Conservation (phyloP, 64 coral and sea anemone species). For the Montipora foliosa region DNA sequence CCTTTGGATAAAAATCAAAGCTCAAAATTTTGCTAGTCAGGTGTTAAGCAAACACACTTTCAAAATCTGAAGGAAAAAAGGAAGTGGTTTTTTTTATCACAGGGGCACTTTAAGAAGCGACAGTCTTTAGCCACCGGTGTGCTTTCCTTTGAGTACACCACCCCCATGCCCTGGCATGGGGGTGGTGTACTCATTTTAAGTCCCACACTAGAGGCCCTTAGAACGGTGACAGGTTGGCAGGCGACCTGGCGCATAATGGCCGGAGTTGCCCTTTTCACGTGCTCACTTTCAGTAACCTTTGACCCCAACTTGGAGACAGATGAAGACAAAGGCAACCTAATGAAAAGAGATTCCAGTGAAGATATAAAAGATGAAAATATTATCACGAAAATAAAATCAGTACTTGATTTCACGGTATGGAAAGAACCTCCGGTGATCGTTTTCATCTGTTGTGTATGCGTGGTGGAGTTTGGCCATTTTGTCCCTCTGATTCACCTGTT, state of each 20-base stretch:
- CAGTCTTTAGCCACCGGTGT: constrained; percentile 52
- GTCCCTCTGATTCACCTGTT: constrained; percentile 40
- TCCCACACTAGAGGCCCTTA: constrained; percentile 14
- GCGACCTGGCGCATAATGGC: constrained; percentile 52
- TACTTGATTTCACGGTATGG: constrained; percentile 49
- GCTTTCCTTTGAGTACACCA: no score
- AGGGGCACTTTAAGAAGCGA: background rate
- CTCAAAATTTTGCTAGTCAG: no score
- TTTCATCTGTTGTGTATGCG: background rate
- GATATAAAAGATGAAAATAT: background rate
- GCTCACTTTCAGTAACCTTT: constrained; percentile 46
- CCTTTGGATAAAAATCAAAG: no score
- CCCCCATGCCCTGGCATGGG: no score
- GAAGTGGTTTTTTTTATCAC: no score
- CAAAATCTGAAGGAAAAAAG: no score
- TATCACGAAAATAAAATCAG: background rate
- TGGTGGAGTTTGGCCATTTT: constrained; percentile 47
- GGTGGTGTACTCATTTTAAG: constrained; percentile 57
- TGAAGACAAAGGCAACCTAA: background rate
- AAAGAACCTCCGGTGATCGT: constrained; percentile 32
- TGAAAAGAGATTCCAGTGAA: background rate
- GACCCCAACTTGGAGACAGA: constrained; percentile 31
- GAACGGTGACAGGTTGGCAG: constrained; percentile 49
- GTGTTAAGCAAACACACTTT: no score
- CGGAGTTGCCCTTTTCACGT: background rate